phyloP scores from a whole-genome alignment of 2,797 vertebrate species.

The Sebastes nivosus region DNA sequence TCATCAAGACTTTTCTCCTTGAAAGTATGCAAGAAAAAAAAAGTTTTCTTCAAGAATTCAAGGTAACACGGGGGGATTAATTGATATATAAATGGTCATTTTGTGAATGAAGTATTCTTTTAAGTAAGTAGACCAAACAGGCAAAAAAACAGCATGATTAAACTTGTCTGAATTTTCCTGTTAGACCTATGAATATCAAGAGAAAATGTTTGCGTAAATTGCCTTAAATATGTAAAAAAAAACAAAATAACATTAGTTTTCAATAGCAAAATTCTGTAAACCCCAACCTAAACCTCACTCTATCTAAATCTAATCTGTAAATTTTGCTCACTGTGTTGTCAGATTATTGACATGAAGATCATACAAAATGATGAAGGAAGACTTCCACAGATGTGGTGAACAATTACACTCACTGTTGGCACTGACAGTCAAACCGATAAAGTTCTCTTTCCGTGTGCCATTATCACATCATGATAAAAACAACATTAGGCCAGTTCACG shows the following conservation, averaged over 20 bases:
- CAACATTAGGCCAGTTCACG: neutral
- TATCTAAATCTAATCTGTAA: neutral
- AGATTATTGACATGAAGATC: neutral
- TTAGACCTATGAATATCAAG: neutral
- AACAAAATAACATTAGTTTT: neutral
- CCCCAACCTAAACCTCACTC: no score
- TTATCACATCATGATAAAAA: neutral
- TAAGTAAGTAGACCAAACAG: neutral
- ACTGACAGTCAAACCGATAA: neutral
- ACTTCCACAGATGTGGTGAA: neutral
- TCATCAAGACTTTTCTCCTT: neutral
- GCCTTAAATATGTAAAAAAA: neutral
- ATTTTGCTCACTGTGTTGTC: neutral
- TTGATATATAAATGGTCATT: neutral
- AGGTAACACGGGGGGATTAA: neutral
- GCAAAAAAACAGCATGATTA: neutral
- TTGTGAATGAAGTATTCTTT: neutral
- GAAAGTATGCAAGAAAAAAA: neutral
- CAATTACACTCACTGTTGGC: neutral
- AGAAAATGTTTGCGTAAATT: neutral
- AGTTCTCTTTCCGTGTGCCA: neutral
- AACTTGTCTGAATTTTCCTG: neutral
- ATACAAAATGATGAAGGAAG: neutral
- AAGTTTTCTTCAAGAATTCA: neutral
- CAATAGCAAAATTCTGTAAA: neutral